Evolutionary conservation across 2,797 vertebrate genomes (phyloP).

Genomic region (Chrysocyon brachyurus): DNA sequence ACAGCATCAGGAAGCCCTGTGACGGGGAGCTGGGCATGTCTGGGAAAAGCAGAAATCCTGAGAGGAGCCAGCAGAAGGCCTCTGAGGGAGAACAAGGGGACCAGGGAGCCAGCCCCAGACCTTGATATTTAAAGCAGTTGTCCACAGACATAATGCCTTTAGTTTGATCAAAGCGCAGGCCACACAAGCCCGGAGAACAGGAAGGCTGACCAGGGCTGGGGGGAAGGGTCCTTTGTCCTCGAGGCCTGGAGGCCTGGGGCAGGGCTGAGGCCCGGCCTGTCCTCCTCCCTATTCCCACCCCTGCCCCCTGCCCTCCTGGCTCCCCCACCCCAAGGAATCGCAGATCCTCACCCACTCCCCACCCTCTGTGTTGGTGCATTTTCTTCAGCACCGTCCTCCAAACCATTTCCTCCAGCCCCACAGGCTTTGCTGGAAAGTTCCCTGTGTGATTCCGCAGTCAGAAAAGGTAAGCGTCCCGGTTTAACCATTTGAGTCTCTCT

Average conservation of each 20-base stretch:
- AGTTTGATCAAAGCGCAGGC: conserved; percentile 77
- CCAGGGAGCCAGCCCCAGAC: background rate
- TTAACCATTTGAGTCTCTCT: conserved; percentile 52
- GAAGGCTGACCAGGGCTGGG: conserved; percentile 71
- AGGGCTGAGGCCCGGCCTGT: conserved; percentile 71
- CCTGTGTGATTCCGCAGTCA: background rate
- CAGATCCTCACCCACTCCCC: background rate
- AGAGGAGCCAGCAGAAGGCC: background rate
- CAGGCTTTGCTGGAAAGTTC: background rate
- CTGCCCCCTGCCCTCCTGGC: background rate
- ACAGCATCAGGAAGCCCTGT: background rate
- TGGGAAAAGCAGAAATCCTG: conserved; percentile 15
- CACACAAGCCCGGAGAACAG: conserved; percentile 78
- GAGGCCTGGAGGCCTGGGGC: conserved; percentile 61
- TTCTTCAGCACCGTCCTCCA: background rate
- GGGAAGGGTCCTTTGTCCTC: conserved; percentile 80
- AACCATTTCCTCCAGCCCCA: conserved; percentile 14
- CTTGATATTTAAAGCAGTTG: conserved; percentile 74
- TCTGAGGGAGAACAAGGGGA: background rate
- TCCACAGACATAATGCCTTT: conserved; percentile 49
- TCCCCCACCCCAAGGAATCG: background rate
- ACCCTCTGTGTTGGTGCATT: background rate
- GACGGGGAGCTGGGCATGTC: background rate
- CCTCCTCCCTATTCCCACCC: background rate
- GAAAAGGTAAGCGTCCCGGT: conserved; percentile 60